Evolutionary conservation across 2,113 vertebrate genomes (phyloP), one percentile per base, ranked within the genome.

Genomic region (Cololabis saira): DNA sequence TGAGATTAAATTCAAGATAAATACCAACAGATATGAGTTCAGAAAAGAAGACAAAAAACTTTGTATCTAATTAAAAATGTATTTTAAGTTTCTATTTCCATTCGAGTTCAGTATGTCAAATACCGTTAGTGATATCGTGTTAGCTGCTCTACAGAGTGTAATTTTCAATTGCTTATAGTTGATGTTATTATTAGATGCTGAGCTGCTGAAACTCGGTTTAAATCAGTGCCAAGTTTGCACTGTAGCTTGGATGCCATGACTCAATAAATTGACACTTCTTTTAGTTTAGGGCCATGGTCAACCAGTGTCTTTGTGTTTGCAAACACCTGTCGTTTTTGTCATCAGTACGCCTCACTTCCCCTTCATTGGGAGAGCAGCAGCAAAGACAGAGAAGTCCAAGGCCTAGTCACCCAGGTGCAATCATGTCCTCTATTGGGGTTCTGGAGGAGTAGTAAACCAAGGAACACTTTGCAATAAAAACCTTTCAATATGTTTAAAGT

Each of bases 241-340:
- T 67, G 55, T 76, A 69, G 70, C 80, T 72, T 41, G 24, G 57
- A 76, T 74, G 83, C 86, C 70, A 81, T 65, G 67, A 74, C 63
- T 91, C 81, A 81, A 54, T 91, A 76, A 88, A 91, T 74, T 83
- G 85, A 88, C 83, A 85, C 85, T 87, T 92, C 87, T 87, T 92
- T 86, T 84, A 89, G 79, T 91, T 90, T 91, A 90, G 90, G 80
- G 85, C 89, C 63, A 62, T 90, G 89, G 91, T 93, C 90, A 91
- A 85, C 81, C 84, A 84, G 76, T 47, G 80, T 76, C 85, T 88
- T 91, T 87, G 83, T 88, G 80, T 37, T 88, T 70, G 71, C 65
- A 62, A 80, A 83, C 69, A 80, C 83, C 62, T 54, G 50, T 67
- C 56, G 50, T 81, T 86, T 91, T 92, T 91, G 91, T 90, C 81